A percentile compares a stretch with the other conserved stretches of the same genome.
Conservation (phyloP, 2,888 invertebrate genomes). For the Myopa tessellatipennis region DNA sequence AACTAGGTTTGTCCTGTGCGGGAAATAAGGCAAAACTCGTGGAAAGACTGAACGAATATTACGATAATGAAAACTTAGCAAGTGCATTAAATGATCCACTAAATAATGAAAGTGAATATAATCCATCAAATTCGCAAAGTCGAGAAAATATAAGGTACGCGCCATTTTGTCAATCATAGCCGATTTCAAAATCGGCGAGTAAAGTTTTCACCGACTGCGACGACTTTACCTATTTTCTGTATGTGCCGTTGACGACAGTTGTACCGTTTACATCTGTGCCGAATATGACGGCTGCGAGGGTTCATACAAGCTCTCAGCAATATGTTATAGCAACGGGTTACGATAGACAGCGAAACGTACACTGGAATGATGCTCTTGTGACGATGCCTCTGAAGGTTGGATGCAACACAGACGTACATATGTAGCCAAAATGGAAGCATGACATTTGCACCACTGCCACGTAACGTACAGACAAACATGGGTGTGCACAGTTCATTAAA, state of each 20-base stretch:
- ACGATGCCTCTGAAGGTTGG: too few species aligned
- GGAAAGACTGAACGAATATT: conserved; percentile 2
- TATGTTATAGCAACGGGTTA: background rate
- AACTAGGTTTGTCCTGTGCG: conserved; percentile 4
- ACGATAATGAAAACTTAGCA: background rate
- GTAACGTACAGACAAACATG: too few species aligned
- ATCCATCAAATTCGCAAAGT: too few species aligned
- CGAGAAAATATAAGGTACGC: background rate
- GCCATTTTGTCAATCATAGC: background rate
- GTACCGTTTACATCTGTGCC: background rate
- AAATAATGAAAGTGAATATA: background rate
- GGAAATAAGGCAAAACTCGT: background rate
- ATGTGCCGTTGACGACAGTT: background rate
- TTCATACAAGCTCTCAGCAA: too few species aligned
- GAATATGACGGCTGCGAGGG: too few species aligned
- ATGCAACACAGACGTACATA: too few species aligned
- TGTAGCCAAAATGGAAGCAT: too few species aligned
- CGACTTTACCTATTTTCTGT: background rate
- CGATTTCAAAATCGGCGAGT: background rate
- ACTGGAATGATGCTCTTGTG: too few species aligned
- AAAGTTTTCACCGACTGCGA: background rate
- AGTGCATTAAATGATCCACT: background rate
- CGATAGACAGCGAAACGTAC: too few species aligned
- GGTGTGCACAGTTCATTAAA: background rate
- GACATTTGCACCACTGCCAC: too few species aligned